These are phyloP conservation scores for Microcaecilia unicolor DNA, from an alignment of 2,797 vertebrate species.

Conservation along the genomic window DNA sequence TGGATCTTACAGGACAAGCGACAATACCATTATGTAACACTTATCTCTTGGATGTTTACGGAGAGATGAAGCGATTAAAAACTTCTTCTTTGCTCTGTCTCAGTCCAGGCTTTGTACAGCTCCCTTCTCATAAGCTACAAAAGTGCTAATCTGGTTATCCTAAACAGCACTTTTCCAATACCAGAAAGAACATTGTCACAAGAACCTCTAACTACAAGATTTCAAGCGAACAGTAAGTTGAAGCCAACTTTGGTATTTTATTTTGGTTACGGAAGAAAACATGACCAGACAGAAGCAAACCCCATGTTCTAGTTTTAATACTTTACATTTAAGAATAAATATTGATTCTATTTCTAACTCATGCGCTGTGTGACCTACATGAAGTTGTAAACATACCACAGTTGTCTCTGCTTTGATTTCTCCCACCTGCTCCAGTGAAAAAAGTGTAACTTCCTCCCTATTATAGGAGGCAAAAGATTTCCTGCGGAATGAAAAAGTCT, in stretches of 20 bases:
- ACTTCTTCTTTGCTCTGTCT: conserved; percentile 1
- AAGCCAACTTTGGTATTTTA: background rate
- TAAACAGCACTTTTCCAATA: background rate
- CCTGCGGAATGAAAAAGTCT: no score
- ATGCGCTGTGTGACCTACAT: conserved; percentile 4
- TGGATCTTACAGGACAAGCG: no score
- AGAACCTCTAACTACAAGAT: background rate
- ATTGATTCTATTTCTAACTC: conserved; percentile 8
- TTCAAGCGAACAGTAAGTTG: background rate
- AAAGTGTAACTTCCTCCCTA: background rate
- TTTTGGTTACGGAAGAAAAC: conserved; percentile 3
- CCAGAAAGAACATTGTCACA: background rate
- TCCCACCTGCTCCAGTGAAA: background rate
- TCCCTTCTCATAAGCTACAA: conserved; percentile 1
- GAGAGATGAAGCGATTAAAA: no score
- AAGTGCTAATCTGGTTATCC: background rate
- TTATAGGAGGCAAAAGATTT: no score
- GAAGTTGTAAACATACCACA: conserved; percentile 1
- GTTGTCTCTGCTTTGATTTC: background rate
- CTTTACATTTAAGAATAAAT: conserved; percentile 15
- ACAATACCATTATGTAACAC: no score
- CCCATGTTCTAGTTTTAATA: conserved; percentile 8
- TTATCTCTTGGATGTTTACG: no score
- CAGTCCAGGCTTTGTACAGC: conserved; percentile 2
- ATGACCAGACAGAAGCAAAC: conserved; percentile 5